These are phyloP conservation scores for Vultur gryphus DNA, from an alignment of 2,797 vertebrate genomes.

Conservation along the genomic window DNA sequence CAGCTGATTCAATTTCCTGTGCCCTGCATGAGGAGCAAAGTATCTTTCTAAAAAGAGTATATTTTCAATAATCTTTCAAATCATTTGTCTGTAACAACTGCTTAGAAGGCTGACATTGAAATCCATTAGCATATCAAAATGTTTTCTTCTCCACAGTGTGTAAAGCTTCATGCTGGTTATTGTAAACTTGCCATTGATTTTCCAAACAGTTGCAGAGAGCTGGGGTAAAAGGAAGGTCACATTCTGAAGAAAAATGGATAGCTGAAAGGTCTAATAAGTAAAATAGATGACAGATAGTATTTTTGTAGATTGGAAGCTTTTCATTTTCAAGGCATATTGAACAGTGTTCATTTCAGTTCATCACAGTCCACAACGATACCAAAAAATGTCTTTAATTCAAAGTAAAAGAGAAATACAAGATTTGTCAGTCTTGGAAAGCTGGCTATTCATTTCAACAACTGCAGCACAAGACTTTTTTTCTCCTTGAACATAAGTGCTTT, in stretches of 20 bases:
- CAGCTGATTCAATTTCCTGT: not conserved
- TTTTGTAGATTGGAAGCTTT: not conserved
- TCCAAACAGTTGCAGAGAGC: not conserved
- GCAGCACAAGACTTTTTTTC: not conserved
- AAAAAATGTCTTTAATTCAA: not conserved
- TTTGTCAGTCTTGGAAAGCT: not conserved
- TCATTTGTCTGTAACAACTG: not conserved
- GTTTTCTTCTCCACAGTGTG: conserved; percentile 2
- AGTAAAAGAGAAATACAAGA: not conserved
- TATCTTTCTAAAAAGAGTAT: not conserved
- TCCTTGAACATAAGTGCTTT: not conserved
- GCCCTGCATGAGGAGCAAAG: not conserved
- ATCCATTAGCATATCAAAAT: conserved; percentile 48
- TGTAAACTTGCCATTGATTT: conserved; percentile 49
- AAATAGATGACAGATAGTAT: not conserved
- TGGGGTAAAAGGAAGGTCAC: conserved; percentile 35
- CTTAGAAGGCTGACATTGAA: conserved; percentile 4
- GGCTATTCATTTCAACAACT: not conserved
- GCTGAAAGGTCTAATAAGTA: not conserved
- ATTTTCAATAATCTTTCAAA: conserved; percentile 26
- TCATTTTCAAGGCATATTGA: not conserved
- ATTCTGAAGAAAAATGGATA: conserved; percentile 4
- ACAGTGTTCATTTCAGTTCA: not conserved
- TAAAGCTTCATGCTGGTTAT: not conserved
- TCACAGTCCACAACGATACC: not conserved